Evolutionary conservation across 2,888 invertebrate species (phyloP), one percentile per base, ranked within the genome.

Genomic region (Athetis lepigone): DNA sequence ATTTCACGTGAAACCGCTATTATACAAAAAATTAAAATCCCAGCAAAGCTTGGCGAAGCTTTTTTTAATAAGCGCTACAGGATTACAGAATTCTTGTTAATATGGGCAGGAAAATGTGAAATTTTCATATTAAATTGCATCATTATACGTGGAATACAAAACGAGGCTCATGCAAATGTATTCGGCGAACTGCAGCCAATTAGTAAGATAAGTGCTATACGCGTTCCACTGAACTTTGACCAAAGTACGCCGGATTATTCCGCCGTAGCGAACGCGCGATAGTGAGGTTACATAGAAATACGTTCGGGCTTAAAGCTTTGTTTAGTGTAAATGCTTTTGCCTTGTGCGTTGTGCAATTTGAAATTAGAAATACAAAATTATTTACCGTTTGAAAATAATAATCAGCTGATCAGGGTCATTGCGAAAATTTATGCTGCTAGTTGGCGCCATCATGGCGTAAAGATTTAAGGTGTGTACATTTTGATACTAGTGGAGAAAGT

Each of bases 181-280:
- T 51, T 19, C 13, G 36, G 56, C 36, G 43, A 16, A 27, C 54
- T 50, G 43, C 49, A 55, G 49, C 42, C 55, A 70, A 73, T 73
- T 73, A 70, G 42, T 16, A 19, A 66, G 67, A 70, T 70, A 66
- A 58, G 59, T 73, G 33, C 33, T 46, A 70, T 65, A 50, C 54
- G 72, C 47, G 65, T 64, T 59, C 36, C 55, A 46, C 33, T 21
- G 56, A 50, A 58, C 54, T 58, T 58, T 42, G 50, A 45, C 33
- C 7, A 50, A 19, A 45, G 25, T 50, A 45, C 16, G 19, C 25
- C 25, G 19, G 70, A 73, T 58, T 51, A 58, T 52, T 55, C 21
- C 47, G 21, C 11, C 11, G 19, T 21, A 49, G 51, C 43, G 56
- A 46, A 47, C 27, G 19, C 4, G 42, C 23, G 55, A 56, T 63